A percentile compares a stretch with the other conserved stretches of the same genome.
phyloP scores from a whole-genome alignment of 2,797 vertebrate genomes.

The Bradypus variegatus region DNA sequence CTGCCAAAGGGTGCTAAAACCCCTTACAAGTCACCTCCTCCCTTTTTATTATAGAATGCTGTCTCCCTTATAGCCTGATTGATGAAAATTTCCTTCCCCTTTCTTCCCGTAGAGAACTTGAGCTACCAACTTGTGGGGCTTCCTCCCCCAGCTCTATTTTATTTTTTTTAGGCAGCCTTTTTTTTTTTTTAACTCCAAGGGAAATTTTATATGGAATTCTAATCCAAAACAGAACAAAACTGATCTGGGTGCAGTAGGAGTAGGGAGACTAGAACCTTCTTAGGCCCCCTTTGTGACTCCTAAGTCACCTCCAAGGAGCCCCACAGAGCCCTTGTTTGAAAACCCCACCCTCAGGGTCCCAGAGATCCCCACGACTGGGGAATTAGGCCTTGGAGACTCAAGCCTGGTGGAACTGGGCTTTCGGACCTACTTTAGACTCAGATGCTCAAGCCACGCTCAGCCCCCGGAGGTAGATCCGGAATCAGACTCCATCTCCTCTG shows the following conservation, averaged over 20 bases:
- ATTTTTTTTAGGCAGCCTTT: background rate
- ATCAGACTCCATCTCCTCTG: background rate
- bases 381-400: background rate
- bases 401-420: background rate
- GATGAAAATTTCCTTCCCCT: background rate
- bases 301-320: background rate
- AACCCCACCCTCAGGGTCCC: background rate
- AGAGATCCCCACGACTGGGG: background rate
- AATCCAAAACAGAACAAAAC: background rate
- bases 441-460: background rate
- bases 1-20: background rate
- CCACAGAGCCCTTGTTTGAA: background rate
- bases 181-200: background rate
- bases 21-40: background rate
- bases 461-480: background rate
- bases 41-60: too few relatives aligned
- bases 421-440: background rate
- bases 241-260: background rate
- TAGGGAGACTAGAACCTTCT: fast-evolving
- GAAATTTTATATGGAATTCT: background rate
- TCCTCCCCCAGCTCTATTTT: background rate
- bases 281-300: background rate
- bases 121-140: background rate
- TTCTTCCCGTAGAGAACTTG: background rate
- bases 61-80: background rate